Evolutionary conservation across 2,113 vertebrate genomes (phyloP), one percentile per base, ranked within the genome.

Genomic region (Prietella phreatophila): DNA sequence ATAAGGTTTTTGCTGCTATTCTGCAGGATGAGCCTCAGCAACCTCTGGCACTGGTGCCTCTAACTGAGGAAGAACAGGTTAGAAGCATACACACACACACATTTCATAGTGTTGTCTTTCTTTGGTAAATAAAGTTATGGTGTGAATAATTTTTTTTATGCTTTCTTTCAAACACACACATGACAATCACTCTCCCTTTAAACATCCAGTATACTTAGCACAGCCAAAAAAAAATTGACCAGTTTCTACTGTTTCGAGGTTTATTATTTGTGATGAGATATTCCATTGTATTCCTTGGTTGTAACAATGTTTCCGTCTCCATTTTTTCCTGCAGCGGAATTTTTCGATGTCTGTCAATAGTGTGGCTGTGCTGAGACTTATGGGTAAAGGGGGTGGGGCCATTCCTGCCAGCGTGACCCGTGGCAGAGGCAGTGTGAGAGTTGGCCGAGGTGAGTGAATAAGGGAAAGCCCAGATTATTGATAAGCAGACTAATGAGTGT

Each of bases 321-420:
- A 10, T 63, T 82, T 27, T 73, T 20, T 60, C 17, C 85, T 92
- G 67, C 96, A 97, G 97, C 96, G 97, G 93, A 98, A 98, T 94
- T 98, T 98, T 95, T 98, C 97, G 93, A 96, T 98, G 96, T 98
- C 97, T 83, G 97, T 98, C 94, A 98, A 98, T 94, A 98, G 97
- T 79, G 96, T 97, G 93, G 97, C 97, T 9, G 97, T 98, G 92
- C 95, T 98, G 91, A 96, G 97, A 94, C 96, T 98, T 89, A 97
- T 97, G 97, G 97, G 97, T 85, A 97, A 97, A 92, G 97, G 97
- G 86, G 93, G 95, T 3, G 96, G 94, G 11, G 92, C 96, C 4
- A 88, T 96, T 61, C 94, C 96, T 1, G 93, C 95, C 1, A 95
- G 96, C 63, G 92, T 96, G 88, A 93, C 95, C 87, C 94, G 97